Evolutionary conservation across 2,888 invertebrate species (phyloP), one percentile per base, ranked within the genome.

Genomic region (Bugula neritina): DNA sequence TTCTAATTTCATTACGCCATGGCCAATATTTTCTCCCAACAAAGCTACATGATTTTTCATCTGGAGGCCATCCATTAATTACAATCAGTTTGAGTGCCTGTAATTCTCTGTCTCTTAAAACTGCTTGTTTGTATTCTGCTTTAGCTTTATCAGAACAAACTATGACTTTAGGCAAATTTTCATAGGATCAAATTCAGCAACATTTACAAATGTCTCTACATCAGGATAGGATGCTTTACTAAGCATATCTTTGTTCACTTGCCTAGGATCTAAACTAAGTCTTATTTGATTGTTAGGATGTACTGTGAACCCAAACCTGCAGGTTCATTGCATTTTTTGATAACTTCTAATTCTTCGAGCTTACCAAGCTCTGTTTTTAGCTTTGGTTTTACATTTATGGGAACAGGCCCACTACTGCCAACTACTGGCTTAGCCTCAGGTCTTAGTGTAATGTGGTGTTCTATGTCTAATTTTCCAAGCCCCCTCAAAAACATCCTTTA

Each of bases 401-500:
- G 57, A 21, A 57, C 57, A 5, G n/a, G n/a, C 27, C 57, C 5
- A 13, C 5, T n/a, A 13, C 23, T 27, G 57, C 57, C 5, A 17
- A 27, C 57, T 57, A 57, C 23, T 57, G 57, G 57, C 3, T 5
- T 57, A 25, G 57, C n/a, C n/a, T 57, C 57, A 57, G n/a, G n/a
- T 5, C 10, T 5, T 57, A 27, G 5, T 57, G 27, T 57, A 10
- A 27, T 57, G 23, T 57, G 57, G n/a, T 27, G n/a, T 5, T 57
- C 10, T 17, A 27, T 17, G 27, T 21, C 27, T 21, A 57, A 21
- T 57, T 57, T 57, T 25, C 57, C 57, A 57, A 57, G 23, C n/a
- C 57, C n/a, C 57, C 23, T 57, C 57, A 57, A 21, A 57, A 5
- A 57, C 57, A 57, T 57, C 57, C 57, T 23, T 27, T 17, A 57